Base-by-base conservation (phyloP, 2,113 vertebrate species). In the Mus pahari region DNA sequence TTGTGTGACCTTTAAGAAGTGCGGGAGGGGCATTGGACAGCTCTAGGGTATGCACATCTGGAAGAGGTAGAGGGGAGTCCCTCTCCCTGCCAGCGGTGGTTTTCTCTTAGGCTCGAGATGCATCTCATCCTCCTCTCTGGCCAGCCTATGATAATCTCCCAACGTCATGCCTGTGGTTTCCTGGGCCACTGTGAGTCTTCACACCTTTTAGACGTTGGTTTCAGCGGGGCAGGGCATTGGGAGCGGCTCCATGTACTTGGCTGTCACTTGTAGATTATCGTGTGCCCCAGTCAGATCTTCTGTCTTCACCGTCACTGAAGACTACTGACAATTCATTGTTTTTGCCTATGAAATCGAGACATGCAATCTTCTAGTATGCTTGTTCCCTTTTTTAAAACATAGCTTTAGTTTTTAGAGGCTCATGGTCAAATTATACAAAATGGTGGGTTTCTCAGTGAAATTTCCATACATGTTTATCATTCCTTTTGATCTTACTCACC, bases 1-100 rank as follows among this genome's bases (percentile, higher is more conserved):
- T 60, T 36, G 19, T 33, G n/a, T 66, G 78, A 96, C 97, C 96
- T 97, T 97, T 96, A 74, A 26, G 36, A 24, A 92, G 92, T 84
- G 68, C 81, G 79, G 88, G 88, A 95, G 89, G 89, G 96, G 45
- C 14, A 19, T 78, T 79, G 77, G 13, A 55, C 45, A 86, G 75
- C 94, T 90, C 94, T 91, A 12, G 73, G 78, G 70, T 83, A 16
- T 90, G 89, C 95, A 90, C 91, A 64, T 66, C 79, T 96, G 0
- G 14, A 68, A 84, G 78, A 68, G 60, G 60, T 22, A 36, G n/a
- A 42, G 7, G 28, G 5, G 6, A 39, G 31, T 81, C 55, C 48
- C 9, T 7, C 16, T 60, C 62, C 45, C 9, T 71, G n/a, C 31
- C 45, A 5, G 55, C 62, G 36, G 53, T 94, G 82, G 92, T 96